Base-by-base conservation (phyloP, 2,888 invertebrate species). In the Augochlorella aurata region DNA sequence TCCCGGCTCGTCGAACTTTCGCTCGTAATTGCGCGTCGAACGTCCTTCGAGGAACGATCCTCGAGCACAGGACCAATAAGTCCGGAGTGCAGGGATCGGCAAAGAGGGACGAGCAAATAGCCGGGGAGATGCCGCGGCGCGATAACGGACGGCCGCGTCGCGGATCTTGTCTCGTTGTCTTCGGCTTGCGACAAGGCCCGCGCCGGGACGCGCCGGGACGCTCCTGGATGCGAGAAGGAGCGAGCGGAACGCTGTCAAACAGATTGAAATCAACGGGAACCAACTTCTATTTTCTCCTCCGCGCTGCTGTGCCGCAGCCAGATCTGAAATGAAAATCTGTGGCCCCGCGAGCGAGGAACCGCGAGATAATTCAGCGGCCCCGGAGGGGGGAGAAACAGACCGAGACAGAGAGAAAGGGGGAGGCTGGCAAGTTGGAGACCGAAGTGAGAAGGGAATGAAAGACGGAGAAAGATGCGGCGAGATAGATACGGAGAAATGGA, bases 251-350 rank as follows among this genome's bases (percentile, higher is more conserved):
- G 84, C 86, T 87, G 89, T 89, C 88, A 90, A 90, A 89, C 89
- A 90, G 91, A 90, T 91, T 91, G 89, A 90, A 90, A 89, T 91
- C 89, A 89, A 90, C 87, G 85, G 74, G 83, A 72, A 81, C 75
- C 81, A 83, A 85, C 84, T 85, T 85, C 83, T 84, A 88, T 88
- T 88, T 89, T 88, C 88, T 84, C 79, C 76, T 81, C 82, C 68
- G 80, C 79, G 71, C 38, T 38, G 38, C 82, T 80, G 82, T 82
- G 73, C 85, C 84, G 77, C 83, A 90, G 89, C 90, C 90, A 90
- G 88, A 91, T 91, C 91, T 91, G 90, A 91, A 91, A 91, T 91
- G 91, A 91, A 91, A 91, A 91, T 91, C 91, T 90, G 90, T 84
- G 86, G 89, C 82, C 78, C 81, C 88, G 83, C 87, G 82, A 86